phyloP scores from a whole-genome alignment of 2,113 vertebrate genomes.

The Megaceryle torquata region DNA sequence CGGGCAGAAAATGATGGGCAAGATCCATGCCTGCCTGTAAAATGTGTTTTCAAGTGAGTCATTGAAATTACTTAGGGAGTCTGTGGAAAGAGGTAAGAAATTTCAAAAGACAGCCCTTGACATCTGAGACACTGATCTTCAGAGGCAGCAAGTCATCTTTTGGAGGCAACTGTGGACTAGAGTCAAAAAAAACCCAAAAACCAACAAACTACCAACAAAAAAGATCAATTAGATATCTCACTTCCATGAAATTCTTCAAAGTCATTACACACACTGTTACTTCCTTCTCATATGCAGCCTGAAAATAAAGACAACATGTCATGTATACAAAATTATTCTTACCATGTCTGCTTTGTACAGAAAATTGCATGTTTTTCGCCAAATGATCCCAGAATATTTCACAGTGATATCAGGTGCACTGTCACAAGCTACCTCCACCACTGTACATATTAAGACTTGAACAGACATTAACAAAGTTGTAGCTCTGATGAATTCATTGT shows the following conservation, averaged over 20 bases:
- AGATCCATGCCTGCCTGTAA: background rate
- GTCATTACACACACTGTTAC: background rate
- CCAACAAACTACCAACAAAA: too few relatives aligned
- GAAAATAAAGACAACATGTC: background rate
- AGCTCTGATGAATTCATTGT: background rate
- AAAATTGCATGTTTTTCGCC: background rate
- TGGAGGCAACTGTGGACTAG: accelerated
- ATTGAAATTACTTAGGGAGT: background rate
- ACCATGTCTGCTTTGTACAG: background rate
- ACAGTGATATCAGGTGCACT: background rate
- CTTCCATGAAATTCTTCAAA: background rate
- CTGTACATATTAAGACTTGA: background rate
- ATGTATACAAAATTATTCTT: background rate
- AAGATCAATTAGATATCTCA: background rate
- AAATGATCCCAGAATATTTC: background rate
- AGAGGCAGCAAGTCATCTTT: background rate
- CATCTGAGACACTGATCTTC: background rate
- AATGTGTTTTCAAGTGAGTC: background rate
- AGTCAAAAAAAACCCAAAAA: background rate
- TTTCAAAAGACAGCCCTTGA: background rate
- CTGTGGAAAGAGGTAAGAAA: background rate
- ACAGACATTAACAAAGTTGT: background rate
- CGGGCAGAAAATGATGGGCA: background rate
- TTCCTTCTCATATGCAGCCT: background rate
- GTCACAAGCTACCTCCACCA: background rate